Percentiles rank a stretch among this genome's conserved stretches.
phyloP scores from a whole-genome alignment of 2,888 invertebrate genomes.

The Orthosia cruda region DNA sequence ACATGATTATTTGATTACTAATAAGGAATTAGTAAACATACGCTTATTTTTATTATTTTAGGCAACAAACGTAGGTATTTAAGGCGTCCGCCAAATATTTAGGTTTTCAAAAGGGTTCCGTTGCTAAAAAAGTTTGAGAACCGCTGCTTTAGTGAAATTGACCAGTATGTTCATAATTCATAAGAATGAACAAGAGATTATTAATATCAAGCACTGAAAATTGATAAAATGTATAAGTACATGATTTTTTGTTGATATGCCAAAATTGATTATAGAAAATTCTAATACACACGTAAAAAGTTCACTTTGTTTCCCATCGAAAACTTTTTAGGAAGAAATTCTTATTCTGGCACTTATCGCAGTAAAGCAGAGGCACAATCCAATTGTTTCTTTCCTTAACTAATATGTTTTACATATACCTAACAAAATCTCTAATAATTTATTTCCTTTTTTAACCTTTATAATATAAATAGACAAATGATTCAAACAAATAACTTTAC shows the following conservation, averaged over 20 bases:
- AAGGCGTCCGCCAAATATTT: no score
- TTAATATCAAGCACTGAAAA: background rate
- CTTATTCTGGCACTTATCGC: background rate
- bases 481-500: slow-evolving; percentile 57
- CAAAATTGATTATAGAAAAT: slow-evolving; percentile 19
- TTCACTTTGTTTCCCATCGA: background rate
- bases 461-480: slow-evolving; percentile 34
- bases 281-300: background rate
- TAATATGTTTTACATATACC: slow-evolving; percentile 36
- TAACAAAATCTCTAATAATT: slow-evolving; percentile 21
- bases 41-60: no score
- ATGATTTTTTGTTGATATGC: background rate
- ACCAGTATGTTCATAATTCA: slow-evolving; percentile 27
- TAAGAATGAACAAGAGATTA: slow-evolving; percentile 4
- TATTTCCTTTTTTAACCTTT: background rate
- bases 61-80: no score
- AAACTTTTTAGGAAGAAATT: background rate
- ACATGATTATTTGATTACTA: no score
- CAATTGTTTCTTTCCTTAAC: slow-evolving; percentile 43
- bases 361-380: slow-evolving; percentile 43
- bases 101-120: no score
- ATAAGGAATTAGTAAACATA: no score
- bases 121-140: no score
- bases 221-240: slow-evolving; percentile 17
- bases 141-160: slow-evolving; percentile 49